Base-by-base conservation (phyloP, 2,888 invertebrate species). In the Ganaspis brasiliensis region DNA sequence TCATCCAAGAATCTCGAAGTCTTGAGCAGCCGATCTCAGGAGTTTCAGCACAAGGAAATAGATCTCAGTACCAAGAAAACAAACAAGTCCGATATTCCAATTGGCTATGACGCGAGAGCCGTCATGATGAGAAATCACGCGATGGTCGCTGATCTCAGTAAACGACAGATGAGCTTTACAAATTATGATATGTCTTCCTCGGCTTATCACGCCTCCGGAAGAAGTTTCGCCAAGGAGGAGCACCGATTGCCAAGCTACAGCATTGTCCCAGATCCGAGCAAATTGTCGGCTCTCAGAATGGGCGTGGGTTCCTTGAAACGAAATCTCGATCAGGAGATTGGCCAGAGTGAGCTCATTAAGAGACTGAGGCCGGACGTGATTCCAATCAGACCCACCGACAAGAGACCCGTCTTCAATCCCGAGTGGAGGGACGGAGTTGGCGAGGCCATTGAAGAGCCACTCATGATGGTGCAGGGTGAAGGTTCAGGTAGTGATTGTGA, bases 371-470 rank as follows among this genome's bases (percentile, higher is more conserved):
- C 86, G 0, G 91, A 91, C 8, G 82, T 88, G 14, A 83, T 89
- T 63, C 87, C 89, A 1, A 85, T 90, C 14, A 81, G 89, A 57
- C 78, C 85, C 0, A 79, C 87, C 10, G 88, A 90, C 21, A 87
- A 86, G 19, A 82, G 87, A 77, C n/a, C 63, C 19, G 63, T 37
- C 24, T 40, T 63, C 1, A 80, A 78, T 37, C 83, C 74, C 9
- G 86, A 87, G 26, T 89, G 90, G 88, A 86, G 90, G 16, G 89
- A 91, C 14, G 91, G 91, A 76, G 92, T 95, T 12, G 92, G 95
- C 35, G 95, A 95, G 86, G 94, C 94, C 71, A 95, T 96, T 85
- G 95, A 95, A 90, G 96, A 96, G 87, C 95, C 96, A 21, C 91
- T 95, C 4, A 93, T 96, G 93, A 90, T 94, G 85, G 93, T 96